Evolutionary conservation across 2,797 vertebrate species (phyloP).

Genomic region (Neosilurus hyrtlii): DNA sequence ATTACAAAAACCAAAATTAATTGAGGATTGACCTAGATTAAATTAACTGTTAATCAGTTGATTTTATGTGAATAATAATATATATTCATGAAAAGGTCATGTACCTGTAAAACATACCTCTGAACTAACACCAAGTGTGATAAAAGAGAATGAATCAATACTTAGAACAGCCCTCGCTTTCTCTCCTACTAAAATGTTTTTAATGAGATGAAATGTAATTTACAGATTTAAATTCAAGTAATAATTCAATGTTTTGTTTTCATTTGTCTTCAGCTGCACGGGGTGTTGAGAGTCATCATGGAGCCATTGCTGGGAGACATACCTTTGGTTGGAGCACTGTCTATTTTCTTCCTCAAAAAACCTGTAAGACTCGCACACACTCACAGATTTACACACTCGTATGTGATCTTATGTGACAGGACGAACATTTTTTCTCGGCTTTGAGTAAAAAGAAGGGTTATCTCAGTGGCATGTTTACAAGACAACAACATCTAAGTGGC

Average conservation of each 20-base stretch:
- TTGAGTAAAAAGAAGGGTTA: no score
- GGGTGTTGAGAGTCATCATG: slow-evolving; percentile 90
- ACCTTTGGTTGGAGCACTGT: slow-evolving; percentile 90
- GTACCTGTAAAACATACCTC: neutral
- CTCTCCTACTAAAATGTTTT: no score
- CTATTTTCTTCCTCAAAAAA: slow-evolving; percentile 92
- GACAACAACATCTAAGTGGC: no score
- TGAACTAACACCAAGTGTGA: no score
- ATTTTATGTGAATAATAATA: neutral
- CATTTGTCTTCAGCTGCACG: slow-evolving; percentile 78
- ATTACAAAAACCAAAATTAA: no score
- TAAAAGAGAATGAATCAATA: neutral
- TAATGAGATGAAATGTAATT: neutral
- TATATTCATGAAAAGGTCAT: neutral
- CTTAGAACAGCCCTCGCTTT: neutral
- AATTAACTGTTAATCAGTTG: no score
- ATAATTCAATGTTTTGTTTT: neutral
- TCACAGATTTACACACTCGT: slow-evolving; percentile 1
- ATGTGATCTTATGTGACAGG: no score
- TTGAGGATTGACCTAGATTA: neutral
- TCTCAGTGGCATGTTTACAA: no score
- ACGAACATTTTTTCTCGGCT: no score
- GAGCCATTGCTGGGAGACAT: slow-evolving; percentile 94
- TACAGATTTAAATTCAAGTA: neutral
- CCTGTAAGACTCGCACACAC: slow-evolving; percentile 81